Base-by-base conservation (phyloP, 2,888 invertebrate genomes). In the Beris morrisii region DNA sequence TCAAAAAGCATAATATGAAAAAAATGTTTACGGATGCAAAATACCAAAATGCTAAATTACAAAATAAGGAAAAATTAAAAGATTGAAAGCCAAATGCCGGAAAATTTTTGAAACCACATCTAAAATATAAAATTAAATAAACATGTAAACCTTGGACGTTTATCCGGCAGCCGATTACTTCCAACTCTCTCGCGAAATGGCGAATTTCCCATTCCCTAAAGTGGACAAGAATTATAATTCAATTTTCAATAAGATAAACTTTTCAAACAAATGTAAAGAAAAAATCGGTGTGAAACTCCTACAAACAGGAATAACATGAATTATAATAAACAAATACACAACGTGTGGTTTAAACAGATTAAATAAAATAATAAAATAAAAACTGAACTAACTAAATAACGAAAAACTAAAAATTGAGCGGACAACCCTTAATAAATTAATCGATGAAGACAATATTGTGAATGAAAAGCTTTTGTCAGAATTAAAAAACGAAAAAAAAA, bases 131-230 rank as follows among this genome's bases (percentile, higher is more conserved):
- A 31, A 66, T 61, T 58, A 15, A 57, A 31, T n/a, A 65, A 45
- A 50, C 46, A 52, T 38, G 22, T 38, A 38, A 86, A 91, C 90
- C 93, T 90, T 82, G 93, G 92, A 79, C 93, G 86, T 76, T 88
- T 86, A 80, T 94, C 93, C 72, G 91, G 89, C 75, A 93, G 84
- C 69, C 93, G 88, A 79, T 92, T 93, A 84, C 93, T 93, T 79
- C 93, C 93, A 72, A 93, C 85, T 71, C 94, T 87, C 83, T 94
- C 95, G 78, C 94, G 86, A 84, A 93, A 93, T 74, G 93, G 92
- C 73, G 92, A 93, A 83, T 88, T 91, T 74, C 83, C 83, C 72
- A 83, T 83, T 74, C 85, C 85, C 81, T 84, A 77, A 70, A 48
- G n/a, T n/a, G 12, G 22, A 57, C 5, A 46, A 59, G 31, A 59